Percentiles rank a stretch among this genome's conserved stretches.
Conservation (phyloP, 2,888 invertebrate genomes). For the Micoletzkya japonica region DNA sequence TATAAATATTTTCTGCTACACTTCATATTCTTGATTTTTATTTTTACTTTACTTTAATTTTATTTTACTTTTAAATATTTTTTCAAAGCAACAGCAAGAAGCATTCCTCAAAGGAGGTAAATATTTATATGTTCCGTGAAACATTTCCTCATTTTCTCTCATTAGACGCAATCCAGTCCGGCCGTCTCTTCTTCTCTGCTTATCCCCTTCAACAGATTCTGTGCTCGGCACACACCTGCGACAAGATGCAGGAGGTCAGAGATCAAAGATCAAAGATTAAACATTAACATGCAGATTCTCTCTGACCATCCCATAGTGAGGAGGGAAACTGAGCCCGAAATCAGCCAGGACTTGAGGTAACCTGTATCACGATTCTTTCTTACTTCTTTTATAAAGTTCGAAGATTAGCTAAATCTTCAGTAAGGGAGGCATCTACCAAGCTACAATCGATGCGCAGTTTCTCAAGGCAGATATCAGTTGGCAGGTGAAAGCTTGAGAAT, state of each 20-base stretch:
- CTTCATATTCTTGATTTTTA: background rate
- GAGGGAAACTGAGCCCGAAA: background rate
- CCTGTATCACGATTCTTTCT: background rate
- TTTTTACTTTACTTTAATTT: background rate
- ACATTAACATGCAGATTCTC: background rate
- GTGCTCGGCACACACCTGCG: conserved; percentile 5
- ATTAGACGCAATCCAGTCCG: conserved; percentile 2
- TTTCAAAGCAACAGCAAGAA: background rate
- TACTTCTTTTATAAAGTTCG: background rate
- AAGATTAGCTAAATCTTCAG: background rate
- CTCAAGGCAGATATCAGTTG: conserved; percentile 12
- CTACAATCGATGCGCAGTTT: conserved; percentile 19
- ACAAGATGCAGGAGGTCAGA: background rate
- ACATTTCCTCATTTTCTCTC: background rate
- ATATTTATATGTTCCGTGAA: background rate
- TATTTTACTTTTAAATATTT: background rate
- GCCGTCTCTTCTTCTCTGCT: conserved; percentile 17
- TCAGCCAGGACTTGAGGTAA: conserved; percentile 15
- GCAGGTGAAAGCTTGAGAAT: conserved; percentile 1
- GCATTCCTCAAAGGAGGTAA: background rate
- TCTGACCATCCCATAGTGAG: background rate
- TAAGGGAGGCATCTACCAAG: conserved; percentile 26
- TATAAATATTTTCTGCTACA: background rate
- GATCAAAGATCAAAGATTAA: background rate
- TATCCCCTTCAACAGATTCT: conserved; percentile 12